Base-by-base conservation (phyloP, 2,888 invertebrate species). In the Drosophila sordidula region DNA sequence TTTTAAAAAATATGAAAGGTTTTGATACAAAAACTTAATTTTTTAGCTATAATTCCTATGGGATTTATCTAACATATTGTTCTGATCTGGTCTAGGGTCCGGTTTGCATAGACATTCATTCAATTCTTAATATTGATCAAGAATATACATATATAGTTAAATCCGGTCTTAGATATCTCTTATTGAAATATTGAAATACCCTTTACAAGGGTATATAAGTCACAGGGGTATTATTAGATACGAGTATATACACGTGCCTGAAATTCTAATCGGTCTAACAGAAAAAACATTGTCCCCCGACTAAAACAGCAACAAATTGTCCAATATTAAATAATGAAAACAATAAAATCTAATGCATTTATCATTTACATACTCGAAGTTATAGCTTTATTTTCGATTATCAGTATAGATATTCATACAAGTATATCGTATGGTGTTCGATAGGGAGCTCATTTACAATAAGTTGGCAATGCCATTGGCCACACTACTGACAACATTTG, bases 391-490 rank as follows among this genome's bases (percentile, higher is more conserved):
- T 38, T 61, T 49, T 38, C 9, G 12, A 66, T 14, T 45, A 18
- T 41, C 3, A 16, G 12, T 5, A n/a, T 14, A 22, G 2, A n/a
- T 46, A 6, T 12, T 12, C n/a, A 6, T 11, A 18, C 18, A 18
- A 18, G 18, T 18, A 51, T 9, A 34, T 42, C 11, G 42, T 55
- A 22, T 9, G 1, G 8, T 36, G 14, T 42, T 34, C 36, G 12
- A 12, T 36, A 18, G 12, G 9, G 9, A 29, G 12, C 3, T 44
- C 11, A n/a, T 6, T 45, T 57, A 70, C 12, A 63, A 12, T 9
- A 75, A 12, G 25, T 57, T 39, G 11, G 41, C 67, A 45, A 72
- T 12, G 9, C 39, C 57, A 6, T 50, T 38, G 32, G 52, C 56
- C 6, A 57, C 25, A 38, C 44, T 16, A 6, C 3, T 2, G 38